Conservation (phyloP, 2,888 invertebrate species). For the Drosophila neoperkinsi region DNA sequence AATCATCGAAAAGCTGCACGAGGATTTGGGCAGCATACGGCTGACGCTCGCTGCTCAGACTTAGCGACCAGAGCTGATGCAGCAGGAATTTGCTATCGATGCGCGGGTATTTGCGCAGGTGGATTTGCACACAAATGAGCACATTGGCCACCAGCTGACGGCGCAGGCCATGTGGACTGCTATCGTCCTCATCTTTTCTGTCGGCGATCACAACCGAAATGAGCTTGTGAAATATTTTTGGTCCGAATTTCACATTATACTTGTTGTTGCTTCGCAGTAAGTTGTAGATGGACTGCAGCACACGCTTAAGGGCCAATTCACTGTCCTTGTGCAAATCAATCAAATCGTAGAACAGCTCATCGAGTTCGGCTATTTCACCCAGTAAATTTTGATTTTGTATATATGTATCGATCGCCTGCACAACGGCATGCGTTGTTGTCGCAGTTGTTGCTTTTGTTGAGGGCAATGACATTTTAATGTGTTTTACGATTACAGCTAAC, state of each 20-base stretch:
- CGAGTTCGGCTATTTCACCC: conserved; percentile 71
- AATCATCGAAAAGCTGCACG: conserved; percentile 74
- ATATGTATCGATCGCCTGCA: conserved; percentile 62
- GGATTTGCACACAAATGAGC: conserved; percentile 70
- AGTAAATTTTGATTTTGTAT: conserved; percentile 71
- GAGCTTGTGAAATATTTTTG: conserved; percentile 70
- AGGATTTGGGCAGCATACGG: conserved; percentile 64
- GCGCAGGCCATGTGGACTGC: conserved; percentile 5
- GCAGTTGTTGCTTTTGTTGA: conserved; percentile 56
- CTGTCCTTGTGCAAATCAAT: conserved; percentile 59
- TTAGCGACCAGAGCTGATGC: conserved; percentile 62
- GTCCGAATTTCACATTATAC: conserved; percentile 65
- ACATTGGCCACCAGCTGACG: conserved; percentile 65
- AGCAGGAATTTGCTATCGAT: conserved; percentile 58
- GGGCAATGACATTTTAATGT: conserved; percentile 53
- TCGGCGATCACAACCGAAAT: conserved; percentile 63
- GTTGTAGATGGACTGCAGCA: conserved; percentile 63
- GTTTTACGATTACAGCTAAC: background rate
- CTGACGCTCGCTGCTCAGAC: conserved; percentile 40
- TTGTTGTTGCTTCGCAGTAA: conserved; percentile 58
- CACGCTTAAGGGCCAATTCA: conserved; percentile 55
- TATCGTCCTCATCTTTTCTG: conserved; percentile 34
- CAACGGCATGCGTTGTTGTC: conserved; percentile 68
- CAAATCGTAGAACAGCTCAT: conserved; percentile 65
- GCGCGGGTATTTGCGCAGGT: conserved; percentile 62